Base-by-base conservation (phyloP, 1,140 invertebrate species). In the Mesaphorura yosii region DNA sequence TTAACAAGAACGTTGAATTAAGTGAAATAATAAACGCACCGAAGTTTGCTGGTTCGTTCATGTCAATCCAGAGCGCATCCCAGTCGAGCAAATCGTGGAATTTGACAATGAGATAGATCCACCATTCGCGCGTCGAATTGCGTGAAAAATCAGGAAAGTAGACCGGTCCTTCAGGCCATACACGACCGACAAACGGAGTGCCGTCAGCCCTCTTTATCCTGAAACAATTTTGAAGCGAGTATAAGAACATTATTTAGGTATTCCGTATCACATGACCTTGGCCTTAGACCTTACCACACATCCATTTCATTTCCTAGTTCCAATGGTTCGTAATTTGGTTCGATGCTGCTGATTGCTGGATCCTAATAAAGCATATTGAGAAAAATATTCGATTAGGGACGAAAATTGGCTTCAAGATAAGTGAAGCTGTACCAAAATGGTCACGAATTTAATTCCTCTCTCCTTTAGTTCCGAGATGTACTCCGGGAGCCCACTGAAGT, bases 351-450 rank as follows among this genome's bases (percentile, higher is more conserved):
- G 19, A 62, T 59, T n/a, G 50, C 48, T 19, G 60, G 60, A 42
- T 62, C 60, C 60, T 59, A 25, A 46, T 10, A 25, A 26, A 12
- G 19, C 7, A 17, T 41, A n/a, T n/a, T n/a, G n/a, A n/a, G n/a
- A n/a, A 7, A 10, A 7, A 10, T 20, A 42, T n/a, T n/a, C n/a
- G n/a, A n/a, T n/a, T n/a, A n/a, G n/a, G n/a, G n/a, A n/a, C n/a
- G n/a, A n/a, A n/a, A n/a, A n/a, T n/a, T n/a, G n/a, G n/a, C n/a
- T 17, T 26, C 17, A 19, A 17, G 17, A n/a, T 1, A 28, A 40
- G n/a, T n/a, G n/a, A n/a, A n/a, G n/a, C n/a, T n/a, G n/a, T n/a
- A 58, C 52, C 68, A 66, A 55, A 51, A 72, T 72, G 12, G 69
- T 20, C 3, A 62, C 50, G 38, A 65, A 62, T 23, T 55, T 62